Percentiles rank a stretch among this genome's conserved stretches.
phyloP scores from a whole-genome alignment of 2,888 invertebrate genomes.

The Geophilus truncorum region DNA sequence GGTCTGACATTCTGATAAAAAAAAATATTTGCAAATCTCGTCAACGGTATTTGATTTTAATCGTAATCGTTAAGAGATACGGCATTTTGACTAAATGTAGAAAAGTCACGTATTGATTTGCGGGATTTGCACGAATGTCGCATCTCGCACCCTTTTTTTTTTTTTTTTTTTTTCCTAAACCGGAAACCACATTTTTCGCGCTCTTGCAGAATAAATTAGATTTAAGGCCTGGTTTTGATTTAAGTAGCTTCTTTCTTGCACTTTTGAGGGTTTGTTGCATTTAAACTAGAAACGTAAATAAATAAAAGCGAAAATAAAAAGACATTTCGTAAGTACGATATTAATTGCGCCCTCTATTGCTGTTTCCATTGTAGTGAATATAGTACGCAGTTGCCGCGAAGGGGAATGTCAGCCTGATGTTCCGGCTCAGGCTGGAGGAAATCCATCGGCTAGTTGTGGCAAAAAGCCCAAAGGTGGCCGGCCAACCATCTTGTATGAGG shows the following conservation, averaged over 20 bases:
- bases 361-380: constrained; percentile 38
- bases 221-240: background rate
- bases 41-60: too few species aligned
- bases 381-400: constrained; percentile 33
- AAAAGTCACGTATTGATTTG: too few species aligned
- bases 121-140: too few species aligned
- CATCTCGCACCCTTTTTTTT: background rate
- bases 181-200: background rate
- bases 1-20: too few species aligned
- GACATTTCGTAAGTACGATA: background rate
- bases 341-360: constrained; percentile 32
- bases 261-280: background rate
- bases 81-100: too few species aligned
- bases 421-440: constrained; percentile 23
- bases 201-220: too few species aligned
- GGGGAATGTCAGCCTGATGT: constrained; percentile 30
- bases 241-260: background rate
- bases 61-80: too few species aligned
- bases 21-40: too few species aligned
- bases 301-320: background rate
- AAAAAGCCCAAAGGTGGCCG: constrained; percentile 39
- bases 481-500: constrained; percentile 38
- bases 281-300: too few species aligned
- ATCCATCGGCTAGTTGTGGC: constrained; percentile 32
- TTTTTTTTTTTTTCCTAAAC: background rate